These are phyloP conservation scores for Denticeps clupeoides DNA, from an alignment of 2,797 vertebrate species.

Conservation along the genomic window DNA sequence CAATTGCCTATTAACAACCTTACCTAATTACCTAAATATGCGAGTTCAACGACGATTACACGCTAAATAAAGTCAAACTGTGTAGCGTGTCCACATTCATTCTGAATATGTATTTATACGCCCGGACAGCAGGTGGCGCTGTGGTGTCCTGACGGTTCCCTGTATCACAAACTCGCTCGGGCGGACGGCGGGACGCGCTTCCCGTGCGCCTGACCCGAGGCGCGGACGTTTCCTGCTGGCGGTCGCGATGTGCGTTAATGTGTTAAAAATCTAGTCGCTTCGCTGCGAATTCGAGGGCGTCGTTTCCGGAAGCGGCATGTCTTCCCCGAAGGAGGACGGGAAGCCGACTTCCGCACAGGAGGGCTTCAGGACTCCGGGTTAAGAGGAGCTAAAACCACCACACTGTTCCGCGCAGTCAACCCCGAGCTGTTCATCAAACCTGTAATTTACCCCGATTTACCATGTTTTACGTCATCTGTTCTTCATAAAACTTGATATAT, in stretches of 20 bases:
- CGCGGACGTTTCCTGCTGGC: neutral
- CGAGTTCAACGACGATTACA: no score
- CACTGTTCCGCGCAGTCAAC: constrained; percentile 83
- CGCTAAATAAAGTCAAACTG: no score
- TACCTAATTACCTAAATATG: no score
- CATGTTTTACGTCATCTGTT: no score
- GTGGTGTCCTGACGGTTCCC: neutral
- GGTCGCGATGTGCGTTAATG: neutral
- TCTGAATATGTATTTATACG: no score
- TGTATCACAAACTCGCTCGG: no score
- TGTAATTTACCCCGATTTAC: constrained; percentile 56
- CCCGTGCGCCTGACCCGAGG: neutral
- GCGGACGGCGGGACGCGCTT: neutral
- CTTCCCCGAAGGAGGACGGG: no score
- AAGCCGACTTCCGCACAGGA: constrained; percentile 46
- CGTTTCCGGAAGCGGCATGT: constrained; percentile 50
- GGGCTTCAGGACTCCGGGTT: constrained; percentile 58
- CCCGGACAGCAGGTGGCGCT: constrained; percentile 24
- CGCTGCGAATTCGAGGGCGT: constrained; percentile 45
- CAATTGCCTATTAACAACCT: no score
- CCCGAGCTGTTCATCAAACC: constrained; percentile 95
- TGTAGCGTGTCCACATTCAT: no score
- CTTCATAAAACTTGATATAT: no score
- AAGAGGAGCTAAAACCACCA: constrained; percentile 65
- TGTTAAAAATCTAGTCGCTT: neutral